Evolutionary conservation across 2,797 vertebrate genomes (phyloP), one percentile per base, ranked within the genome.

Genomic region (Gobionotothen gibberifrons): DNA sequence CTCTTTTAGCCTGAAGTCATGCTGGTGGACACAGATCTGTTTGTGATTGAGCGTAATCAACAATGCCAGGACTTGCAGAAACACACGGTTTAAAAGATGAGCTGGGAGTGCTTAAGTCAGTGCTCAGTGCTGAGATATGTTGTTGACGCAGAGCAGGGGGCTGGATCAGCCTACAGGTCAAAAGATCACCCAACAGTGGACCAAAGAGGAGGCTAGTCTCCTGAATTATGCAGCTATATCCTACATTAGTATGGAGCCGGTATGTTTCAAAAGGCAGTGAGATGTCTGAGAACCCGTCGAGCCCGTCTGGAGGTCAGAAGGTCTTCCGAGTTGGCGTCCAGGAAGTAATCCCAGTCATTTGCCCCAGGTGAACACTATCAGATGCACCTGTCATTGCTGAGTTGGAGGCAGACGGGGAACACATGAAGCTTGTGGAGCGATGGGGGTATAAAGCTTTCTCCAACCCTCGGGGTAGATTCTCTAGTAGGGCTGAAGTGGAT

Each of bases 401-500:
- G 77, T 49, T 49, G 62, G 21, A 80, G 69, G 39, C 64, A 75
- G 58, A 64, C 54, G 11, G 67, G 72, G 68, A 68, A 82, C 70
- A 74, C 62, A 75, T 75, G 61, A 79, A 78, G 75, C 76, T 72
- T 76, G 68, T 75, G 64, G 59, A 79, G 72, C 2, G 67, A 84
- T 67, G 72, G 74, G 75, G 85, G 88, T 84, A 81, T 87, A 81
- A 84, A 79, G 79, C 85, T 85, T 76, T 84, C 84, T 81, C 86
- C 81, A 85, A 64, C 81, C 87, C 86, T 77, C 48, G 3, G 87
- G 88, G 82, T 48, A 74, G 82, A 89, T 82, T 89, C 81, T 89
- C 85, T 89, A 65, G 85, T 60, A 71, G 51, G 79, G 86, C 89
- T 92, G 75, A 89, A 93, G 90, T 92, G 87, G 91, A 90, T 89